Evolutionary conservation across 2,113 vertebrate species (phyloP), one percentile per base, ranked within the genome.

Genomic region (Labeo catla): DNA sequence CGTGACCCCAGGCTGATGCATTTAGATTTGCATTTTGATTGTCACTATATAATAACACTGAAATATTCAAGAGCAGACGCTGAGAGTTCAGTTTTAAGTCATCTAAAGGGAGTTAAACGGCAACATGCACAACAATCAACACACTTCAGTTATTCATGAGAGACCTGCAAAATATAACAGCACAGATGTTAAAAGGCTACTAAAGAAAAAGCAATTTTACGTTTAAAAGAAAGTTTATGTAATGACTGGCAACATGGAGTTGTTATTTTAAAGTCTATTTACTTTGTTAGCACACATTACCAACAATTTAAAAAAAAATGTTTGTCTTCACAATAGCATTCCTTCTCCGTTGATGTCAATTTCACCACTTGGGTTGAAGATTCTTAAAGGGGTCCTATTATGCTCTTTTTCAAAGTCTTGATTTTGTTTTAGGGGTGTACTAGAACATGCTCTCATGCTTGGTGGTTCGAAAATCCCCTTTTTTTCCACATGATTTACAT

Each of bases 21-120:
- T 81, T 82, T 68, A 52, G 15, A 82, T 82, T 82, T 49, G 45
- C 63, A 82, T 82, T 82, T 82, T 68, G 61, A 82, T 82, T 52
- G 80, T 68, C 63, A 36, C 80, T 21, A 7, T 82, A 16, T 82
- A 82, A 82, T 68, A 82, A 49, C 13, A 2, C 9, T 36, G 61
- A 68, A 68, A 66, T 82, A 68, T 82, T 82, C 47, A 36, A 52
- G 28, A 68, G 63, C 80, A 82, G 45, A 82, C 15, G 28, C 45
- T 10, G 80, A 52, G 47, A 68, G 80, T 47, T 81, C 43, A 21
- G 59, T 65, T 65, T 70, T 52, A 82, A 82, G 63, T 82, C 10
- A 16, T 70, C 80, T 23, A 52, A 82, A 70, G 80, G 47, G 80
- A 82, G 61, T 50, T 50, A 19, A 15, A 66, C 21, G 63, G 80